Conservation (phyloP, 2,797 vertebrate genomes). For the Natrix natrix region DNA sequence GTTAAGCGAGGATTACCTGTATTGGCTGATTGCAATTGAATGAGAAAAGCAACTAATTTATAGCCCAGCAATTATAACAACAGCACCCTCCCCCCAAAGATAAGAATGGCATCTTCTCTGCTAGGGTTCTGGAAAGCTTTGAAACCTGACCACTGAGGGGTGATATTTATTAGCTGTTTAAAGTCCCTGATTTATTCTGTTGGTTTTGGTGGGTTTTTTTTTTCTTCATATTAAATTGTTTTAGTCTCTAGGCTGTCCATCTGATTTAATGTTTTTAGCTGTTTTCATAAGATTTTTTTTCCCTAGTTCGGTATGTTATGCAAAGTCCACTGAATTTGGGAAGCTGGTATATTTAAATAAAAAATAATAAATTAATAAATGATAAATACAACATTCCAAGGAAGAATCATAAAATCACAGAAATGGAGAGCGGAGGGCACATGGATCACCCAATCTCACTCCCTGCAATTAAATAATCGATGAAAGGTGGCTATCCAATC, state of each 20-base stretch:
- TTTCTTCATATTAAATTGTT: background rate
- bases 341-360: constrained; percentile 50
- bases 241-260: background rate
- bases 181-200: background rate
- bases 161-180: background rate
- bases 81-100: background rate
- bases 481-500: background rate
- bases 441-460: background rate
- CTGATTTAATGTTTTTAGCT: background rate
- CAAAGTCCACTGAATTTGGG: background rate
- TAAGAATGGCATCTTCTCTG: background rate
- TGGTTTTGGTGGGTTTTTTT: background rate
- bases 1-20: background rate
- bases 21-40: background rate
- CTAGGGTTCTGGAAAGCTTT: background rate
- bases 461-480: background rate
- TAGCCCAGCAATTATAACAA: background rate
- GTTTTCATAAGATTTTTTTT: background rate
- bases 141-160: background rate
- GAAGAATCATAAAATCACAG: background rate
- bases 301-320: background rate
- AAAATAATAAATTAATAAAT: constrained; percentile 50
- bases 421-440: background rate
- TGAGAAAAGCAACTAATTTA: background rate
- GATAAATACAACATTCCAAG: constrained; percentile 28